Percentiles rank a stretch among this genome's conserved stretches.
Evolutionary conservation across 2,888 invertebrate genomes (phyloP).

Genomic region (Liposcelis brunnea): DNA sequence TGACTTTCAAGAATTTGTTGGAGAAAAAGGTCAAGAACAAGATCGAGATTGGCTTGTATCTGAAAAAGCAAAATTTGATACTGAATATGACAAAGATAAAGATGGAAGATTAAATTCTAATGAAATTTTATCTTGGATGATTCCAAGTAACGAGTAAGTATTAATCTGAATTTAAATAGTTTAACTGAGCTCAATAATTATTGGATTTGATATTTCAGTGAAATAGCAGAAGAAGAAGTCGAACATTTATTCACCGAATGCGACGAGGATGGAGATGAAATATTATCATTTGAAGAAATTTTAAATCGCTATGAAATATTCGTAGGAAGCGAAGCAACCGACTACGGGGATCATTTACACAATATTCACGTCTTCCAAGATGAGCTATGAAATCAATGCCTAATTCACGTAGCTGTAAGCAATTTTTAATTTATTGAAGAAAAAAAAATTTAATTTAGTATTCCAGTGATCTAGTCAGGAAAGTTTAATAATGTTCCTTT

Average conservation of each 20-base stretch:
- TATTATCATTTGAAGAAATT: constrained; percentile 64
- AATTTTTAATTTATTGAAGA: constrained; percentile 15
- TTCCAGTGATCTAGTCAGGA: too few relatives aligned
- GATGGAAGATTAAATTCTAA: constrained; percentile 62
- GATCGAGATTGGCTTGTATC: constrained; percentile 53
- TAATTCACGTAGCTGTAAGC: constrained; percentile 20
- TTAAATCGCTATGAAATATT: constrained; percentile 71
- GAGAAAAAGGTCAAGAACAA: constrained; percentile 46
- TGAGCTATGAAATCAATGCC: constrained; percentile 39
- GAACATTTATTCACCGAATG: constrained; percentile 73
- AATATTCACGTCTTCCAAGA: constrained; percentile 62
- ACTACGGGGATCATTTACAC: constrained; percentile 69
- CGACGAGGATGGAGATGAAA: constrained; percentile 69
- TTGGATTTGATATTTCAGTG: constrained; percentile 31
- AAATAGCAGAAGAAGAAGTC: constrained; percentile 79
- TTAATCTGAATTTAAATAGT: not conserved
- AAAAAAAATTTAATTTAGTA: not conserved
- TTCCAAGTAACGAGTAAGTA: constrained; percentile 74
- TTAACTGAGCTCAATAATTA: not conserved
- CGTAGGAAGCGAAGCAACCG: constrained; percentile 84
- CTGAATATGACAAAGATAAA: constrained; percentile 64
- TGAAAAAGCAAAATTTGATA: constrained; percentile 70
- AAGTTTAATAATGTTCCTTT: too few relatives aligned
- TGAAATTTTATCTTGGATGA: constrained; percentile 79
- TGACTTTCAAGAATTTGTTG: constrained; percentile 69